Base-by-base conservation (phyloP, 1,140 invertebrate species). In the Coenobita brevimanus region DNA sequence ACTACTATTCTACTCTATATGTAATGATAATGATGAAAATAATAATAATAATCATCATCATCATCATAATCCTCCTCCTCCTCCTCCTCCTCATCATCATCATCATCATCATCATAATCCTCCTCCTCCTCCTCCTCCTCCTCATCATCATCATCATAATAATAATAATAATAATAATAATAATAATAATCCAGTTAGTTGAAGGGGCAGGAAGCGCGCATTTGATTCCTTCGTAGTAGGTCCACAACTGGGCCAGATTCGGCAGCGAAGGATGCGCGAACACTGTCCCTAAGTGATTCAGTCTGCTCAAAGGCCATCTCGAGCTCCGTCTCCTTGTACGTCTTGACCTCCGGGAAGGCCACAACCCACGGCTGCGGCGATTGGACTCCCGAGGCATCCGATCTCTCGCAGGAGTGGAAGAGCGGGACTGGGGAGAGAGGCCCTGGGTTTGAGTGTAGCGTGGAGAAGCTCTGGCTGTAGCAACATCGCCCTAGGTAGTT, bases 341-440 rank as follows among this genome's bases (percentile, higher is more conserved):
- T 87, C 41, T 87, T 87, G 6, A 87, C 84, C 30, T 87, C 84
- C 2, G 84, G 84, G 62, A 87, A 75, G 17, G 84, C 84, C 41
- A 87, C 30, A 27, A 87, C 76, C 84, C 84, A 87, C 2, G 84
- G 76, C 27, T 87, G 84, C 8, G 80, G 4, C 17, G 17, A 13
- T n/a, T n/a, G n/a, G n/a, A n/a, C n/a, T n/a, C n/a, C n/a, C n/a
- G n/a, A n/a, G 38, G 24, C 69, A 21, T 41, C 6, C 1, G 46
- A 50, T 17, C 60, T 15, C 21, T 87, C 84, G n/a, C n/a, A 71
- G 15, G 76, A 71, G 17, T 71, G 41, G 75, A 36, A 69, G 1
- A 36, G 30, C 13, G n/a, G 27, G 33, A 60, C 8, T n/a, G 84
- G 33, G 2, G 64, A 24, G 6, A 54, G n/a, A 6, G 24, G 62